Evolutionary conservation across 2,797 vertebrate genomes (phyloP).

Genomic region (Pempheris klunzingeri): DNA sequence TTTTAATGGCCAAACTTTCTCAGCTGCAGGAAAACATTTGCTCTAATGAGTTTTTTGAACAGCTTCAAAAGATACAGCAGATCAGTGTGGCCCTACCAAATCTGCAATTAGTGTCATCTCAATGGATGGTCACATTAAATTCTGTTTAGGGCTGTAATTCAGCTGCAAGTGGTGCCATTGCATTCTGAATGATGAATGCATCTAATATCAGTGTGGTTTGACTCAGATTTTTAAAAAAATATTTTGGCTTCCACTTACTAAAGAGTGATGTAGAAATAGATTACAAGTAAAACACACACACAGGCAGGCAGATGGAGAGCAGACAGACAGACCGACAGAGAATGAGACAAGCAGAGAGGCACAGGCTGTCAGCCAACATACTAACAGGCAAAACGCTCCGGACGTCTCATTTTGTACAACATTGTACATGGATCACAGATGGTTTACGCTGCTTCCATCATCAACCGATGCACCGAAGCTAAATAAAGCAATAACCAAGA

Average conservation of each 20-base stretch:
- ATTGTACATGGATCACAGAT: slow-evolving; percentile 44
- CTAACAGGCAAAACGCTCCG: slow-evolving; percentile 32
- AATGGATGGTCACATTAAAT: slow-evolving; percentile 1
- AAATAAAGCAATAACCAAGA: slow-evolving; percentile 29
- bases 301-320: slow-evolving; percentile 44
- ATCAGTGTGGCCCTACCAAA: slow-evolving; percentile 2
- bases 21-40: neutral
- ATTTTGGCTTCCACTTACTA: slow-evolving; percentile 27
- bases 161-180: neutral
- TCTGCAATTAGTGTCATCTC: slow-evolving; percentile 16
- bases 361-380: slow-evolving; percentile 37
- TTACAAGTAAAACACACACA: slow-evolving; percentile 37
- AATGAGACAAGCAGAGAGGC: slow-evolving; percentile 32
- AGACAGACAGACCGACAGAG: slow-evolving; percentile 16
- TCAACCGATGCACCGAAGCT: slow-evolving; percentile 19
- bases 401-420: slow-evolving; percentile 46
- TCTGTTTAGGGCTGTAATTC: slow-evolving; percentile 2
- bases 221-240: slow-evolving; percentile 36
- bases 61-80: slow-evolving; percentile 5
- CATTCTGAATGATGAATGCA: slow-evolving; percentile 38
- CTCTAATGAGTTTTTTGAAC: slow-evolving; percentile 6
- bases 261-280: slow-evolving; percentile 37
- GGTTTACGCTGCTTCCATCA: slow-evolving; percentile 34
- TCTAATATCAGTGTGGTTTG: slow-evolving; percentile 4
- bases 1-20: slow-evolving; percentile 35